A percentile compares a stretch with the other conserved stretches of the same genome.
phyloP scores from a whole-genome alignment of 2,888 invertebrate genomes.

The Dichetophora obliterata region DNA sequence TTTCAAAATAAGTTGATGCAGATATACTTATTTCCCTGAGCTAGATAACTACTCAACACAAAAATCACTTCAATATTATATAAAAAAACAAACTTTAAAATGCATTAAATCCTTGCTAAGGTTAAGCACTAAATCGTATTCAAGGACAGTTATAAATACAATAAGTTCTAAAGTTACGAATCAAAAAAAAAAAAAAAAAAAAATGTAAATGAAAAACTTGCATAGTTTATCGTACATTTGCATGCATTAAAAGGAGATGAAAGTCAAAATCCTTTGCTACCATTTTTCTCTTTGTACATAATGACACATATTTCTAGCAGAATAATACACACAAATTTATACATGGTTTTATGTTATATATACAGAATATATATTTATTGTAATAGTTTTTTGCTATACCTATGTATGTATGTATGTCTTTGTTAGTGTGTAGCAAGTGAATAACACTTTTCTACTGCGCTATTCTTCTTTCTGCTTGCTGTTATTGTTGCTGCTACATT shows the following conservation, averaged over 20 bases:
- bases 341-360: not conserved
- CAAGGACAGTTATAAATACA: not conserved
- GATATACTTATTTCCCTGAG: no score
- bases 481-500: conserved; percentile 12
- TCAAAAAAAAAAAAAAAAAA: not conserved
- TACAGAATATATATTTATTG: not conserved
- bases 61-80: no score
- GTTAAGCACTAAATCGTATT: no score
- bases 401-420: not conserved
- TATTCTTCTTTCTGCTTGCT: not conserved
- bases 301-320: not conserved
- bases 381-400: not conserved
- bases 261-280: not conserved
- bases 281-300: not conserved
- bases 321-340: not conserved
- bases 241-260: not conserved
- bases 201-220: not conserved
- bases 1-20: no score
- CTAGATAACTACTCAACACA: no score
- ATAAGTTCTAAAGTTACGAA: not conserved
- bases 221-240: not conserved
- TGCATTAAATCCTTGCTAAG: no score
- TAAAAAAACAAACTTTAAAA: no score
- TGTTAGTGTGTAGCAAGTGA: conserved; percentile 30
- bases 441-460: conserved; percentile 22